Conservation (phyloP, 2,797 vertebrate genomes). For the Anguilla anguilla region DNA sequence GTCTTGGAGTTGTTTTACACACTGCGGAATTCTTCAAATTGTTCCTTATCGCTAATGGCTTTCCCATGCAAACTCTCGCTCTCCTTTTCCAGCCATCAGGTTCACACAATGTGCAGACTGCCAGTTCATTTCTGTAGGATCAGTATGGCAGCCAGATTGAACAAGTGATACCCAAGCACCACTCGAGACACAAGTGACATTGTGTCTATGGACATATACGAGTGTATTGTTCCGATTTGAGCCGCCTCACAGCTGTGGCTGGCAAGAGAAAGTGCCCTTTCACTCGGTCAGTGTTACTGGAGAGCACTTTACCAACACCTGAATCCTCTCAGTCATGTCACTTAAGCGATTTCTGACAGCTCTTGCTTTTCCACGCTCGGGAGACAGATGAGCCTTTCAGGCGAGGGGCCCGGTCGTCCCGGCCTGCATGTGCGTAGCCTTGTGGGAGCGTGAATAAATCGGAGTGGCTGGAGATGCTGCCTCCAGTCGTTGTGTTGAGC, state of each 20-base stretch:
- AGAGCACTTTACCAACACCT: slow-evolving; percentile 34
- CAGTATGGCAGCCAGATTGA: not conserved
- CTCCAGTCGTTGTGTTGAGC: slow-evolving; percentile 9
- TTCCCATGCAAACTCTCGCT: not conserved
- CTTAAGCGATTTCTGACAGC: slow-evolving; percentile 25
- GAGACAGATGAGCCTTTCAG: slow-evolving; percentile 25
- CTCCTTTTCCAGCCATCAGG: not conserved
- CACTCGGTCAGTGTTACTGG: slow-evolving; percentile 34
- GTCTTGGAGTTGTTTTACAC: not conserved
- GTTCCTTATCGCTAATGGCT: not conserved
- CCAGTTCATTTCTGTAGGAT: not conserved
- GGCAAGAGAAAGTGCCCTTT: slow-evolving; percentile 23
- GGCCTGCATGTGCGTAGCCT: slow-evolving; percentile 4
- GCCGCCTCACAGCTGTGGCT: not conserved
- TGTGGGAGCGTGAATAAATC: slow-evolving; percentile 27
- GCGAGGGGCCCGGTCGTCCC: slow-evolving; percentile 9
- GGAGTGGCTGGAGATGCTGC: not conserved
- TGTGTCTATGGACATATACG: not conserved
- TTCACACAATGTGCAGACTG: not conserved
- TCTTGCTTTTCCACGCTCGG: slow-evolving; percentile 19
- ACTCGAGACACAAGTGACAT: not conserved
- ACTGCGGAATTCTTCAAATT: slow-evolving; percentile 3
- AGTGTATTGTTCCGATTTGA: slow-evolving; percentile 23
- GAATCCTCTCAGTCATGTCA: slow-evolving; percentile 41
- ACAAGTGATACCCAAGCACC: not conserved